phyloP scores from a whole-genome alignment of 2,113 vertebrate species.

The Dicrurus megarhynchus region DNA sequence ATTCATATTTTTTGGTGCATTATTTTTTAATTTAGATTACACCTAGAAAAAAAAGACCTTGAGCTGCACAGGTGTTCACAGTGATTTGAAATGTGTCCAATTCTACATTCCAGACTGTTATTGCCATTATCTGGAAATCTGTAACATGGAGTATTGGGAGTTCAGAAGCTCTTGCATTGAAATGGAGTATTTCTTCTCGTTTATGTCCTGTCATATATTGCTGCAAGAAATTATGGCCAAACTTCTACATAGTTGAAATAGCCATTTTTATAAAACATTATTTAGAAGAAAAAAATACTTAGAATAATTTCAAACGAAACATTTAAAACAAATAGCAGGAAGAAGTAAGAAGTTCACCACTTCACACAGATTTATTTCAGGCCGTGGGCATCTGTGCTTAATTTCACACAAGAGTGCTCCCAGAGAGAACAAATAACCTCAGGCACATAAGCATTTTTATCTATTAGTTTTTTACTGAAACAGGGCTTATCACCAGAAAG shows the following conservation, averaged over 20 bases:
- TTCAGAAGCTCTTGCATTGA: neutral
- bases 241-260: neutral
- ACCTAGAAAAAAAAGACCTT: neutral
- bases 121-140: neutral
- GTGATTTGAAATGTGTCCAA: neutral
- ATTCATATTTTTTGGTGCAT: neutral
- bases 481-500: neutral
- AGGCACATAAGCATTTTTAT: neutral
- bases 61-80: neutral
- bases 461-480: neutral
- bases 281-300: neutral
- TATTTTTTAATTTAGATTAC: neutral
- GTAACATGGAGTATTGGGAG: neutral
- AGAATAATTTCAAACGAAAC: neutral
- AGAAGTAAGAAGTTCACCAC: neutral
- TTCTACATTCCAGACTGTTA: neutral
- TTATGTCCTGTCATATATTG: neutral
- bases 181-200: neutral
- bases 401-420: neutral
- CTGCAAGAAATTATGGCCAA: neutral
- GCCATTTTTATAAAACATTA: neutral
- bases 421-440: neutral
- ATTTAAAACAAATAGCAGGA: neutral
- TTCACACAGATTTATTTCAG: neutral
- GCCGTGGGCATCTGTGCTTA: neutral